Evolutionary conservation across 2,888 invertebrate species (phyloP), one percentile per base, ranked within the genome.

Genomic region (Pristionchus maxplancki): DNA sequence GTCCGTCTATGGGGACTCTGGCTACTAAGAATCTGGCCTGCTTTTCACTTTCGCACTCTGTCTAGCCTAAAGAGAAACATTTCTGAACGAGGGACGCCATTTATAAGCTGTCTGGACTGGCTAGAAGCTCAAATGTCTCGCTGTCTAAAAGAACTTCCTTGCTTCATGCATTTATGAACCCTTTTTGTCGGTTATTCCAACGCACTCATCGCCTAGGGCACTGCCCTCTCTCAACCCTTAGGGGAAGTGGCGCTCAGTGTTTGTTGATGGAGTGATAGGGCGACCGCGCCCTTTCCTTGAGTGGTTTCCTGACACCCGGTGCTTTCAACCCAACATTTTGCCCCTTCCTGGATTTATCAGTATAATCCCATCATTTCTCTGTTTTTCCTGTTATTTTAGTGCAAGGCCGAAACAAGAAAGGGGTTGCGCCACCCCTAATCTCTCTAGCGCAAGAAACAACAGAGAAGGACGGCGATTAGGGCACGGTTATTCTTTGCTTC

Each of bases 351-450:
- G 4, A 58, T 24, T 1, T 9, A 9, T 58, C n/a, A 58, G 44
- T n/a, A 0, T 58, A n/a, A 58, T n/a, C n/a, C 53, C 53, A 53
- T 53, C 53, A n/a, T 58, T 58, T 58, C n/a, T 20, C 58, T 24
- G 58, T 58, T 0, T 58, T 58, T 4, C n/a, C 24, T 58, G 58
- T 58, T 6, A 58, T 58, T n/a, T 58, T n/a, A 58, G 58, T 4
- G 58, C 58, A 58, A 58, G 58, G 58, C 58, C 58, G 31, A 17
- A 34, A 34, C 64, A 67, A 34, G 64, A 67, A 67, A 67, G 28
- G 64, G 34, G 34, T 67, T 67, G 64, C 64, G 64, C 64, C 64
- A 67, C 71, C 71, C 20, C 71, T 37, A 31, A 71, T 71, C 71
- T 34, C 17, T 31, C 64, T 17, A 71, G 37, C 71, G 71, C 37